phyloP scores from a whole-genome alignment of 1,140 invertebrate species.

The Drosophila parabipectinata region DNA sequence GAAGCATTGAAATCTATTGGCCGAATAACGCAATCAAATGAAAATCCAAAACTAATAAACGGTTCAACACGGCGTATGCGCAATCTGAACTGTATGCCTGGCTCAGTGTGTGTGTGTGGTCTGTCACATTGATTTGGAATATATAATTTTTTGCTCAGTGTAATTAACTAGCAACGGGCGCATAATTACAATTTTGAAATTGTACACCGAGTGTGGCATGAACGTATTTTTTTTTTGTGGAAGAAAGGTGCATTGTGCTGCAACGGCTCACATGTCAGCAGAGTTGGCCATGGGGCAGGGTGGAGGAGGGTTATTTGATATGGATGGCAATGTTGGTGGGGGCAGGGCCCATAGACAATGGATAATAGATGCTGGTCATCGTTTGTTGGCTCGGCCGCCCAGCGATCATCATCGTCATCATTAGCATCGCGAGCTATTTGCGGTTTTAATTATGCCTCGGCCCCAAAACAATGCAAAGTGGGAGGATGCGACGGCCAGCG shows the following conservation, averaged over 20 bases:
- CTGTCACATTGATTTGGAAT: slow-evolving; percentile 39
- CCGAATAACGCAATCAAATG: slow-evolving; percentile 22
- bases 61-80: slow-evolving; percentile 54
- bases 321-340: slow-evolving; percentile 8
- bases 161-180: slow-evolving; percentile 49
- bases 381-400: slow-evolving; percentile 22
- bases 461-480: slow-evolving; percentile 26
- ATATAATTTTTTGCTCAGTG: slow-evolving; percentile 35
- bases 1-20: slow-evolving; percentile 29
- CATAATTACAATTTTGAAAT: slow-evolving; percentile 58
- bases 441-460: slow-evolving; percentile 55
- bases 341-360: slow-evolving; percentile 25
- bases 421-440: slow-evolving; percentile 37
- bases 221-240: slow-evolving; percentile 5
- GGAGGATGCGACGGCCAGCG: neutral
- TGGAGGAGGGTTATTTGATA: slow-evolving; percentile 25
- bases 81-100: neutral
- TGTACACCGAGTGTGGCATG: slow-evolving; percentile 9
- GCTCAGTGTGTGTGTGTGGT: slow-evolving; percentile 5
- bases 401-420: slow-evolving; percentile 19
- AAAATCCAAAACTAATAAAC: slow-evolving; percentile 53
- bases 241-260: slow-evolving; percentile 50
- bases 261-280: slow-evolving; percentile 49
- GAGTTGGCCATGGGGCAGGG: neutral
- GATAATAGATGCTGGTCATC: slow-evolving; percentile 45